phyloP scores from a whole-genome alignment of 2,113 vertebrate species.

The Forbesichthys papilliferus region DNA sequence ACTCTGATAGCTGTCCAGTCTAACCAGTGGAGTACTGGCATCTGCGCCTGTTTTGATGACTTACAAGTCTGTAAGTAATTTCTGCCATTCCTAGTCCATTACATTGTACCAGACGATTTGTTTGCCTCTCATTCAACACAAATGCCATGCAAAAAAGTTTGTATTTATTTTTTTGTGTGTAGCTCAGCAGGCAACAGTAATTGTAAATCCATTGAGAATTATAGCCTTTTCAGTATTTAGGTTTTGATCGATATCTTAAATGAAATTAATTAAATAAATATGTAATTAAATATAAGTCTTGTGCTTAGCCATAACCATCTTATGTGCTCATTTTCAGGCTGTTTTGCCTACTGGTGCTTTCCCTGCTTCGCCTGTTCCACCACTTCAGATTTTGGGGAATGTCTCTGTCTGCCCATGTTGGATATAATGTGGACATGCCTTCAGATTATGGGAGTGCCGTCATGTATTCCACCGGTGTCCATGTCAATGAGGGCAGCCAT shows the following conservation, averaged over 20 bases:
- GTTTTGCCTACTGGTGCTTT: slow-evolving; percentile 48
- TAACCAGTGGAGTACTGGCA: slow-evolving; percentile 24
- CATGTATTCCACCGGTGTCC: slow-evolving; percentile 10
- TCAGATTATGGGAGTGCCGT: neutral
- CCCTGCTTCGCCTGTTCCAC: slow-evolving; percentile 51
- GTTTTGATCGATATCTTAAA: too few relatives aligned
- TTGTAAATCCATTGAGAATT: neutral
- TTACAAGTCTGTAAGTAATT: slow-evolving; percentile 18
- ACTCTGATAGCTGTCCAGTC: neutral
- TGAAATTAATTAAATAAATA: too few relatives aligned
- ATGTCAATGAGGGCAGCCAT: slow-evolving; percentile 18
- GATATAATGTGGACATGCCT: neutral
- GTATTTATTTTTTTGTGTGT: too few relatives aligned
- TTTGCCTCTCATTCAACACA: neutral
- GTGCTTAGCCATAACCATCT: neutral
- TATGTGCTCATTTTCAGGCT: slow-evolving; percentile 21
- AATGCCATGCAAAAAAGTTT: too few relatives aligned
- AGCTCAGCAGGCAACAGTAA: neutral
- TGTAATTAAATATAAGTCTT: neutral
- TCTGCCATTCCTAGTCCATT: neutral
- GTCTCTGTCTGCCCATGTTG: slow-evolving; percentile 62
- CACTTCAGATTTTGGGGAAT: slow-evolving; percentile 39
- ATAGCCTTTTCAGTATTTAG: neutral
- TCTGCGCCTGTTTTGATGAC: slow-evolving; percentile 35
- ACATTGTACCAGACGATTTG: neutral